Conservation (phyloP, 2,113 vertebrate genomes). For the Chaetops frenatus region DNA sequence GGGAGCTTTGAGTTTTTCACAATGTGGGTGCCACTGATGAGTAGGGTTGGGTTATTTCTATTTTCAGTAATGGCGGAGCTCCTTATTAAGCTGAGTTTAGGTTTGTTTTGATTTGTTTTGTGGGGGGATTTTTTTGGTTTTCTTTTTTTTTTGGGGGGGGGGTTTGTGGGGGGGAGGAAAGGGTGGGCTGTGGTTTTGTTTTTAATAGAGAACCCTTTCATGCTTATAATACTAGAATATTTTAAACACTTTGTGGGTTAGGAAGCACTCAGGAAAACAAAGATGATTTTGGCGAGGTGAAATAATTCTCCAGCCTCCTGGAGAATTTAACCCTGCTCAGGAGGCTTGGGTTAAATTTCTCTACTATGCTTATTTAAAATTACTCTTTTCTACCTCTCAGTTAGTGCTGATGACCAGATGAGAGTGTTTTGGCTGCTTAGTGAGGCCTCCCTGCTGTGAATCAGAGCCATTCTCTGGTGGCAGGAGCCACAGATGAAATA, state of each 20-base stretch:
- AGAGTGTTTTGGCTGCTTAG: neutral
- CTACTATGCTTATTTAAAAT: neutral
- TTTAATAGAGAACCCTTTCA: neutral
- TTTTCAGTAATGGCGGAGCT: neutral
- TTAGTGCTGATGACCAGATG: neutral
- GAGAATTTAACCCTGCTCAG: neutral
- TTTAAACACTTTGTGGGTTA: neutral
- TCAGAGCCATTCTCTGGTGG: neutral
- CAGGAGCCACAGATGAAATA: neutral
- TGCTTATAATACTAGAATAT: neutral
- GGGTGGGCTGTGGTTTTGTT: rapidly evolving
- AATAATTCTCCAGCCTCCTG: neutral
- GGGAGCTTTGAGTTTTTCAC: neutral
- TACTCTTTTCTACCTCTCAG: neutral
- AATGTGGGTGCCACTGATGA: rapidly evolving
- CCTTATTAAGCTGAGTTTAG: neutral
- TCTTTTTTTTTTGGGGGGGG: neutral
- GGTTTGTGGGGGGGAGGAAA: rapidly evolving
- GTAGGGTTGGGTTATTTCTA: neutral
- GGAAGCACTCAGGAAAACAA: neutral
- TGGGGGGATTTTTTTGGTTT: neutral
- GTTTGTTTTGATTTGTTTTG: neutral
- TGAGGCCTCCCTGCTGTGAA: neutral
- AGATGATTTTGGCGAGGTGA: neutral
- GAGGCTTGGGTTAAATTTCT: neutral